Conservation (phyloP, 2,113 vertebrate species). For the Scytalopus superciliaris region DNA sequence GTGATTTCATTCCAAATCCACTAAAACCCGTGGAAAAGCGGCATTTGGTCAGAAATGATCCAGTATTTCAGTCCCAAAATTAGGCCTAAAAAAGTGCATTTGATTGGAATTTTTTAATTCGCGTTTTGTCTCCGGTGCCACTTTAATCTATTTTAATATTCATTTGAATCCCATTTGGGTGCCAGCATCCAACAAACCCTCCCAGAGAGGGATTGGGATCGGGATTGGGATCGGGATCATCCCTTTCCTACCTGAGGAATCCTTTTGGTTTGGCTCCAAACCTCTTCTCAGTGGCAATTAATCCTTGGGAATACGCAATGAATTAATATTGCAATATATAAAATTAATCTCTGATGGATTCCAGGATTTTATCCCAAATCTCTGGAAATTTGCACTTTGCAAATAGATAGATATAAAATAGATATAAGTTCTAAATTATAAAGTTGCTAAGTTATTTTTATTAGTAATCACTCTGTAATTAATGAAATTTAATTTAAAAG, state of each 20-base stretch:
- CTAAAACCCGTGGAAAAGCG: accelerated
- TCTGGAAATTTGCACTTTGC: background rate
- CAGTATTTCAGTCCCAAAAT: background rate
- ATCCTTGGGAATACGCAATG: background rate
- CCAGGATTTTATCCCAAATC: background rate
- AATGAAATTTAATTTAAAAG: background rate
- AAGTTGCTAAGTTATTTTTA: no score
- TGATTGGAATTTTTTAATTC: background rate
- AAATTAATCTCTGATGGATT: background rate
- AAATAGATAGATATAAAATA: accelerated
- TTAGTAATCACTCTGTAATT: background rate
- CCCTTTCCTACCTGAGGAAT: background rate
- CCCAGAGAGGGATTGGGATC: background rate
- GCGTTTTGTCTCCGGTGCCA: background rate
- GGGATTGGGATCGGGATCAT: background rate
- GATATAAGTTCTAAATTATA: background rate
- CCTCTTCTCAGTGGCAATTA: background rate
- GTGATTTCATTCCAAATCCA: background rate
- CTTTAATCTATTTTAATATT: background rate
- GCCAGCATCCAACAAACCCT: background rate
- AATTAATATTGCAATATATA: background rate
- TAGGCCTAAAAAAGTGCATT: background rate
- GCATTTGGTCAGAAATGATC: background rate
- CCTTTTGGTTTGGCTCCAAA: background rate
- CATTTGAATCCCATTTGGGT: background rate